Percentiles rank a stretch among this genome's conserved stretches.
Evolutionary conservation across 1,140 invertebrate genomes (phyloP).

Genomic region (Pseudomyrmex concolor): DNA sequence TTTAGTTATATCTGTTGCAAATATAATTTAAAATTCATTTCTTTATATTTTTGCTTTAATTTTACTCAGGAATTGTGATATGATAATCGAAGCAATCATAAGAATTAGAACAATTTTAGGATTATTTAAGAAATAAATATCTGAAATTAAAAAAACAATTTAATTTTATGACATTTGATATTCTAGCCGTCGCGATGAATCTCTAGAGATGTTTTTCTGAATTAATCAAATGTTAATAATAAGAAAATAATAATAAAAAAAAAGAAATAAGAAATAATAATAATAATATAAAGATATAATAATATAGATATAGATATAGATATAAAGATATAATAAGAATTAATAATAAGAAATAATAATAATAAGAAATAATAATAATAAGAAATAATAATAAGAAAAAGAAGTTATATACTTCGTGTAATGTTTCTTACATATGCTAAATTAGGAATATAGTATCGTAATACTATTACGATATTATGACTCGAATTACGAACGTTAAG

Average conservation of each 20-base stretch:
- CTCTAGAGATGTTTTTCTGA: background rate
- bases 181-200: background rate
- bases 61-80: background rate
- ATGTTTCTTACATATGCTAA: background rate
- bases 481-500: constrained; percentile 37
- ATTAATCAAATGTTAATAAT: background rate
- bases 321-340: too few relatives aligned
- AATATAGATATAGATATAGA: too few relatives aligned
- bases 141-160: constrained; percentile 44
- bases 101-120: constrained; percentile 38
- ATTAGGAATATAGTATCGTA: constrained; percentile 46
- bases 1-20: too few relatives aligned
- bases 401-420: constrained; percentile 23
- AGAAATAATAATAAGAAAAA: background rate
- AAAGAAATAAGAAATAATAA: too few relatives aligned
- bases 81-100: constrained; percentile 23
- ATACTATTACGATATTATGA: constrained; percentile 21
- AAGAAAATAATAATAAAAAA: background rate
- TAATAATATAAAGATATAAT: too few relatives aligned
- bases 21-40: constrained; percentile 27
- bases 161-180: constrained; percentile 6
- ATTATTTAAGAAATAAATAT: constrained; percentile 8
- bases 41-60: background rate
- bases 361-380: too few relatives aligned
- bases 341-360: background rate